phyloP scores from a whole-genome alignment of 2,113 vertebrate species.

The Mobula birostris region DNA sequence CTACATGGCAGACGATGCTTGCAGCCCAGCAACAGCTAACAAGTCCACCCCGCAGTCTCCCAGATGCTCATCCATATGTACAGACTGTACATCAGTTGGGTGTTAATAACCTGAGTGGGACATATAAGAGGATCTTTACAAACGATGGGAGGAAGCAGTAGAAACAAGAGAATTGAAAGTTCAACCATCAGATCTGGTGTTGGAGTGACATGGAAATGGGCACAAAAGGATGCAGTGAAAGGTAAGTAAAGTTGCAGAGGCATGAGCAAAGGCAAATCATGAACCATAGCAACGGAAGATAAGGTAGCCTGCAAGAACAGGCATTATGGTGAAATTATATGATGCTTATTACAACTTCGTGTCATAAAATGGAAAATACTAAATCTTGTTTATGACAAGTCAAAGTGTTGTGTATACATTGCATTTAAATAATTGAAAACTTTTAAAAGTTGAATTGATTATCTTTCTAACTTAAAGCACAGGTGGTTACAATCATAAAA shows the following conservation, averaged over 20 bases:
- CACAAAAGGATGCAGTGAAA: no score
- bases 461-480: background rate
- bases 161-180: no score
- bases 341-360: background rate
- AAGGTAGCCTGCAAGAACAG: background rate
- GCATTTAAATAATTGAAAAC: background rate
- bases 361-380: background rate
- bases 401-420: background rate
- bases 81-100: no score
- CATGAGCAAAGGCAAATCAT: background rate
- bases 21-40: no score
- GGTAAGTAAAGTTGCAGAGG: background rate
- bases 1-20: no score
- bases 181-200: no score
- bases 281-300: background rate
- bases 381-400: background rate
- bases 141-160: no score
- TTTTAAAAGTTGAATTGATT: background rate
- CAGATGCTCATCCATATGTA: no score
- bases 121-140: no score
- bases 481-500: constrained; percentile 2
- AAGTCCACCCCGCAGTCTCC: no score
- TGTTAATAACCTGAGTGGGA: no score
- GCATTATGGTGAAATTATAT: background rate
- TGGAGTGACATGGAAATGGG: no score